Conservation (phyloP, 2,797 vertebrate species). For the Halcyon leucocephala region DNA sequence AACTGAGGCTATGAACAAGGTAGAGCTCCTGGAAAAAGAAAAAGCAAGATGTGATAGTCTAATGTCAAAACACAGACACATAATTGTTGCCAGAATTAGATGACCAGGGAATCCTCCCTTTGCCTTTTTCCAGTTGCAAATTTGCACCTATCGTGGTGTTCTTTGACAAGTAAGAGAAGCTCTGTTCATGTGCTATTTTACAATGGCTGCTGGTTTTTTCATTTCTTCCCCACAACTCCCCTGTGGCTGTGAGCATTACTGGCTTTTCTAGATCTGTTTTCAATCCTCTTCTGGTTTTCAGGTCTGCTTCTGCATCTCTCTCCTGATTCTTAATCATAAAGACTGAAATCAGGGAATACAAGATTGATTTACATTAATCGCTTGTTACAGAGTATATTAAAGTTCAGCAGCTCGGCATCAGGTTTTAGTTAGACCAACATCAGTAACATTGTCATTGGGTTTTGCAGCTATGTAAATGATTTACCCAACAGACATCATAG, state of each 20-base stretch:
- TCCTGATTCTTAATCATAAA: neutral
- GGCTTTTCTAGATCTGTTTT: neutral
- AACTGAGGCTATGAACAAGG: accelerated
- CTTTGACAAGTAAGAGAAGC: neutral
- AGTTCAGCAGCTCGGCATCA: neutral
- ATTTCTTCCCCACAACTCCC: neutral
- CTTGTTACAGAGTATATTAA: neutral
- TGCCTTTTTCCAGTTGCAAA: neutral
- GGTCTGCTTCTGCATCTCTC: neutral
- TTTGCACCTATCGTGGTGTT: neutral
- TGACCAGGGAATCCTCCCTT: neutral
- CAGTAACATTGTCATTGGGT: neutral
- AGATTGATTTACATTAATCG: neutral
- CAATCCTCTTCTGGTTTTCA: neutral
- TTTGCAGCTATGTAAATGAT: neutral
- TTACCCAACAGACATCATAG: neutral
- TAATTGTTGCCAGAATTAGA: neutral
- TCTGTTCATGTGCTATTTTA: neutral
- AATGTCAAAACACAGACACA: neutral
- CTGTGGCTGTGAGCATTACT: neutral
- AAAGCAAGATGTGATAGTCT: neutral
- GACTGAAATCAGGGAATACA: neutral
- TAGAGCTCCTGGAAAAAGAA: neutral
- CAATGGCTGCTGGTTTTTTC: neutral
- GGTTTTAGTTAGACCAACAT: neutral